Conservation (phyloP, 2,797 vertebrate species). For the Myotis daubentonii region DNA sequence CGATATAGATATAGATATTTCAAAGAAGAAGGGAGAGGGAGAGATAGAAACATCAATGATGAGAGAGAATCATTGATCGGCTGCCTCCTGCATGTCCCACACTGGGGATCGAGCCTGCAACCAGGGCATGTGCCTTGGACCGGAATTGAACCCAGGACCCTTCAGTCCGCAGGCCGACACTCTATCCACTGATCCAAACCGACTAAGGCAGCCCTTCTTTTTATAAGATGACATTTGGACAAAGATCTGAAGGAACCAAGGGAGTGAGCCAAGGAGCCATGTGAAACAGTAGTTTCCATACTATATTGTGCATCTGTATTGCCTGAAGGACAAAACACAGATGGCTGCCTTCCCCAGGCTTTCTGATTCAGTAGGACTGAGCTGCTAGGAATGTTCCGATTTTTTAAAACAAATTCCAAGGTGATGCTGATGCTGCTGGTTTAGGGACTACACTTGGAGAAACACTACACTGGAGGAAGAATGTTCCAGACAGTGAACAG, state of each 20-base stretch:
- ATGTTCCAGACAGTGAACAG: background rate
- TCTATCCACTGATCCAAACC: background rate
- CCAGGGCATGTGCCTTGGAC: background rate
- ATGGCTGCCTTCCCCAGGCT: background rate
- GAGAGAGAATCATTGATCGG: too few species aligned
- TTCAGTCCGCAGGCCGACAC: too few species aligned
- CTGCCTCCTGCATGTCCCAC: too few species aligned
- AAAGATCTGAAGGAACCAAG: background rate
- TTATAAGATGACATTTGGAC: background rate
- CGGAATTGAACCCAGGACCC: background rate
- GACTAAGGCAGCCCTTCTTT: background rate
- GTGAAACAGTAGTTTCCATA: background rate
- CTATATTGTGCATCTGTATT: background rate
- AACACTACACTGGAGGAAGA: background rate
- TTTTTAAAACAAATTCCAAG: background rate
- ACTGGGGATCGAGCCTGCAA: too few species aligned
- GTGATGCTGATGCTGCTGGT: background rate
- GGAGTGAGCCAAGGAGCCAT: background rate
- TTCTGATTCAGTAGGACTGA: background rate
- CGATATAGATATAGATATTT: too few species aligned
- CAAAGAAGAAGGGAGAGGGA: background rate
- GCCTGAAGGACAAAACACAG: background rate
- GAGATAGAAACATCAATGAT: background rate
- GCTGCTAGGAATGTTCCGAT: background rate
- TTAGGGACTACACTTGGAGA: background rate